Percentiles rank a stretch among this genome's conserved stretches.
phyloP scores from a whole-genome alignment of 1,140 invertebrate genomes.

The Dendroctonus valens region DNA sequence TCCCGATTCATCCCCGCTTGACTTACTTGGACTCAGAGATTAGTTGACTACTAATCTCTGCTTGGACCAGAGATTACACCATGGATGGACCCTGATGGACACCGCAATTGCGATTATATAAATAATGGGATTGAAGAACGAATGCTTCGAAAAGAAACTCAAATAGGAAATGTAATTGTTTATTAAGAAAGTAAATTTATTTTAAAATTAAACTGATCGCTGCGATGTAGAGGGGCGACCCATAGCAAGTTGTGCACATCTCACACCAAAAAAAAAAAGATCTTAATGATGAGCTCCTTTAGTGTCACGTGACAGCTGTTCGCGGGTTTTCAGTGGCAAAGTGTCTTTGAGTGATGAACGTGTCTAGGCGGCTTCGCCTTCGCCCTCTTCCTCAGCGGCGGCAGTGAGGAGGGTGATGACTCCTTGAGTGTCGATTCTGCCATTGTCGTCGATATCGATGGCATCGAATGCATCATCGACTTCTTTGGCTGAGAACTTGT shows the following conservation, averaged over 20 bases:
- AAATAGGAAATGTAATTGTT: constrained; percentile 21
- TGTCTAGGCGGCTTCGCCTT: constrained; percentile 59
- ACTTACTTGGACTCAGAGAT: too few species aligned
- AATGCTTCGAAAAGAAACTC: not conserved
- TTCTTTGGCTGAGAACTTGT: constrained; percentile 92
- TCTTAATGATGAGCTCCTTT: constrained; percentile 17
- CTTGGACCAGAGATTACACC: too few species aligned
- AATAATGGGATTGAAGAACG: not conserved
- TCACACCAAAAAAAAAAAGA: constrained; percentile 10
- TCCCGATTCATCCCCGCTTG: too few species aligned
- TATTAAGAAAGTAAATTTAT: constrained; percentile 10
- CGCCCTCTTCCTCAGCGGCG: constrained; percentile 73
- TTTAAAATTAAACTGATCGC: constrained; percentile 56
- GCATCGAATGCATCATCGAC: constrained; percentile 94
- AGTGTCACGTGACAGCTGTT: constrained; percentile 24
- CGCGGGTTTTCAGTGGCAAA: constrained; percentile 17
- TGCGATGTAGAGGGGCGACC: constrained; percentile 18
- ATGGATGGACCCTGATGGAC: too few species aligned
- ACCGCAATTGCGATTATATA: too few species aligned
- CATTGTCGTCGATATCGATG: constrained; percentile 90
- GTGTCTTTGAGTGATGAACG: not conserved
- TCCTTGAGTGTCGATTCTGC: constrained; percentile 87
- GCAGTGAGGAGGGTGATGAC: constrained; percentile 87
- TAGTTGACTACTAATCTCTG: too few species aligned
- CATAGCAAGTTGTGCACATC: constrained; percentile 26